Base-by-base conservation (phyloP, 2,888 invertebrate species). In the Drosophila aldrichi region DNA sequence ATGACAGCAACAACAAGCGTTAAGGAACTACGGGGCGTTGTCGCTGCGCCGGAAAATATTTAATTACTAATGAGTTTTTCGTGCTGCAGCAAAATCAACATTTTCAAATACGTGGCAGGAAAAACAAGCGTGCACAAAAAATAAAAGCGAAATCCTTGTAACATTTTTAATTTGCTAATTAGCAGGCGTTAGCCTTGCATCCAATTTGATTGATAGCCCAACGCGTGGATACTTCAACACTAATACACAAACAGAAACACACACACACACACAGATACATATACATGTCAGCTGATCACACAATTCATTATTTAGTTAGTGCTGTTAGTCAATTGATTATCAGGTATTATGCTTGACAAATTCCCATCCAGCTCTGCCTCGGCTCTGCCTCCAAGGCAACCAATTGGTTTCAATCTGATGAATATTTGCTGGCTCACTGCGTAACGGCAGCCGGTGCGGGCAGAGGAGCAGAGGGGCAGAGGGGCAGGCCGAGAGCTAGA, bases 21-120 rank as follows among this genome's bases (percentile, higher is more conserved):
- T 67, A 79, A 87, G 89, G 79, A 87, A 87, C 89, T 87, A 81
- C 84, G 65, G 81, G 81, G 79, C 84, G 82, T 89, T 69, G 81
- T 71, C 79, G 79, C 48, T 29, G 40, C 81, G 72, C 59, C 84
- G 84, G 89, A 89, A 85, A 85, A 83, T 89, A 85, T 85, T 85
- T 85, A 85, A 85, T 85, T 85, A 85, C 89, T 85, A 89, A 85
- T 89, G 84, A 89, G 84, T 89, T 85, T 87, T 82, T 73, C 88
- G 78, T 82, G 83, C 89, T 69, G 88, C 63, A 69, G 61, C 72
- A 72, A 67, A 79, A 74, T 63, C 63, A 75, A 66, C 83, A 67
- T 76, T 81, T 86, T 86, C 71, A 80, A 88, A 85, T 80, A 75
- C 72, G 61, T 64, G 62, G 54, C 60, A 44, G 43, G 63, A 65